phyloP scores from a whole-genome alignment of 2,113 vertebrate genomes.

The Solea solea region DNA sequence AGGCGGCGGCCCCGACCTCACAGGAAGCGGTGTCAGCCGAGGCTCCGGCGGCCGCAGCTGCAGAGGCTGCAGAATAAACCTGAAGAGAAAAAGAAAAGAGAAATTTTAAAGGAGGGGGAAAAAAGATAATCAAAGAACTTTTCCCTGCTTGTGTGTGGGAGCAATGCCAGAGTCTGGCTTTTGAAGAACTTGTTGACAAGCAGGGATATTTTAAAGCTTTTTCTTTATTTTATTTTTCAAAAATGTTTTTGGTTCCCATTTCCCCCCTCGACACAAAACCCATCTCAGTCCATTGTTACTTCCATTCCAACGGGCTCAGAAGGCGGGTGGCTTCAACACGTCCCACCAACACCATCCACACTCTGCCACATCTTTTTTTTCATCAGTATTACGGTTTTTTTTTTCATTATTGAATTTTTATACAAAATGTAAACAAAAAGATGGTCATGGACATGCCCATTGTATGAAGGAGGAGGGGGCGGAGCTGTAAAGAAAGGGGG shows the following conservation, averaged over 20 bases:
- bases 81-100: conserved; percentile 30
- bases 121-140: conserved; percentile 84
- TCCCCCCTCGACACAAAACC: conserved; percentile 80
- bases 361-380: conserved; percentile 87
- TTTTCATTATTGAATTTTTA: conserved; percentile 77
- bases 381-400: conserved; percentile 92
- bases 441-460: conserved; percentile 87
- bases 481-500: conserved; percentile 83
- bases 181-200: conserved; percentile 93
- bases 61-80: conserved; percentile 80
- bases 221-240: conserved; percentile 68
- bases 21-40: conserved; percentile 86
- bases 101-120: conserved; percentile 20
- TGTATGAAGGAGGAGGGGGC: conserved; percentile 87
- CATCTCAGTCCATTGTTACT: conserved; percentile 86
- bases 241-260: conserved; percentile 57
- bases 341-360: conserved; percentile 59
- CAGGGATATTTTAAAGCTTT: conserved; percentile 94
- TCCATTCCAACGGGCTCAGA: conserved; percentile 85
- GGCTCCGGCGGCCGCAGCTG: conserved; percentile 75
- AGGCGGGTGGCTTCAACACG: conserved; percentile 79
- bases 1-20: conserved; percentile 77
- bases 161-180: conserved; percentile 90
- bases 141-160: conserved; percentile 90
- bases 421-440: conserved; percentile 86